A percentile compares a stretch with the other conserved stretches of the same genome.
Evolutionary conservation across 2,888 invertebrate species (phyloP).

Genomic region (Terebella lapidaria): DNA sequence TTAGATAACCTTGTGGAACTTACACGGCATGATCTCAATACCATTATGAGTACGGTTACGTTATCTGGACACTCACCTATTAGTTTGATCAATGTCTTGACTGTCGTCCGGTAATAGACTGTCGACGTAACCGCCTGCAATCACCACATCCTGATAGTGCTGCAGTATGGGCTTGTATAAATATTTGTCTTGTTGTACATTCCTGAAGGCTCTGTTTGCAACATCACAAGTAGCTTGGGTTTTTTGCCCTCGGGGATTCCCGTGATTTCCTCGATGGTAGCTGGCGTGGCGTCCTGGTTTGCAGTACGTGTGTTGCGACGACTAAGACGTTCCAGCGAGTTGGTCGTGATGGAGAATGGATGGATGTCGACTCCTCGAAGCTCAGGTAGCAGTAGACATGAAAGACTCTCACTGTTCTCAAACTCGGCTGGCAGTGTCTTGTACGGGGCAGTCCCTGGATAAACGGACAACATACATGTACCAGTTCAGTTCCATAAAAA

Average conservation of each 20-base stretch:
- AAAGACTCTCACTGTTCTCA: not conserved
- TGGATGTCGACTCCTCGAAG: not conserved
- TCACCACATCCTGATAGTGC: not conserved
- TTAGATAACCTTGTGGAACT: too few relatives aligned
- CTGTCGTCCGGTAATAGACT: not conserved
- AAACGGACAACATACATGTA: too few relatives aligned
- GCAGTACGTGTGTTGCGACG: not conserved
- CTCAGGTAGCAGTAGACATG: not conserved
- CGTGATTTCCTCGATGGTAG: not conserved
- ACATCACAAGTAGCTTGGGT: not conserved
- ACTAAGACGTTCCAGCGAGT: not conserved
- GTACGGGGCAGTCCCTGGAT: too few relatives aligned
- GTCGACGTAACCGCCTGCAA: conserved; percentile 2
- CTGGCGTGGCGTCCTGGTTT: too few relatives aligned
- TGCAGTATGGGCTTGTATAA: not conserved
- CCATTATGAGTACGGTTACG: too few relatives aligned
- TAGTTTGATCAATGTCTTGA: not conserved
- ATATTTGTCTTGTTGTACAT: not conserved
- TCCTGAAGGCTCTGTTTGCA: not conserved
- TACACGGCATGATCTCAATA: too few relatives aligned
- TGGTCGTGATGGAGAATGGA: not conserved
- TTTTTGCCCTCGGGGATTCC: not conserved
- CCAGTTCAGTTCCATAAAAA: too few relatives aligned
- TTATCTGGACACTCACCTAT: not conserved
- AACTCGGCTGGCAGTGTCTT: not conserved